These are phyloP conservation scores for Gallinago paraguaiae DNA, from an alignment of 2,113 vertebrate genomes.

Conservation along the genomic window DNA sequence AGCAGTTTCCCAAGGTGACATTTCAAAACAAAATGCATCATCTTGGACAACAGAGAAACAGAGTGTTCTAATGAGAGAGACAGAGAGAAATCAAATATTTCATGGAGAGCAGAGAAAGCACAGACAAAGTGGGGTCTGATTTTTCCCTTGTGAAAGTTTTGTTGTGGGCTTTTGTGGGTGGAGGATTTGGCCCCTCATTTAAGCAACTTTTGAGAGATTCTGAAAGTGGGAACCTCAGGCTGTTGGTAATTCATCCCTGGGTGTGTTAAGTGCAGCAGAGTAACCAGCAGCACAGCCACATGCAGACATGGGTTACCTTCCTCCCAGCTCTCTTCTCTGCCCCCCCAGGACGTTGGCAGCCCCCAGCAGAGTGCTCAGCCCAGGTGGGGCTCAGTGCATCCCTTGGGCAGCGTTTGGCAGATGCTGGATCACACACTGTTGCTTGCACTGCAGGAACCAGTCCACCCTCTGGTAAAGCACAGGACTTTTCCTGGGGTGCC, in stretches of 20 bases:
- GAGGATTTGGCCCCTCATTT: not conserved
- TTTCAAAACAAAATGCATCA: not conserved
- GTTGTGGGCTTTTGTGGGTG: not conserved
- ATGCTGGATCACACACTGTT: not conserved
- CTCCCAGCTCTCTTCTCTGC: not conserved
- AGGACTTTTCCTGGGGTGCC: not conserved
- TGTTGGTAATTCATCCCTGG: not conserved
- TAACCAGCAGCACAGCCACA: not conserved
- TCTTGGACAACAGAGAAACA: not conserved
- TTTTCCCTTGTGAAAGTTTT: not conserved
- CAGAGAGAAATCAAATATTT: not conserved
- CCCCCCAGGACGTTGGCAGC: not conserved
- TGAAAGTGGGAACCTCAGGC: not conserved
- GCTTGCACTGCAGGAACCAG: not conserved
- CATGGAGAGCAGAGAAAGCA: not conserved
- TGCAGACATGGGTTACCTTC: not conserved
- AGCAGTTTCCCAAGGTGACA: not conserved
- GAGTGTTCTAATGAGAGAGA: not conserved
- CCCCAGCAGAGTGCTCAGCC: no score
- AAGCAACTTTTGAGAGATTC: not conserved
- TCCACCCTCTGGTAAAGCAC: no score
- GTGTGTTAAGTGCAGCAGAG: not conserved
- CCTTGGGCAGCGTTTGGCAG: not conserved
- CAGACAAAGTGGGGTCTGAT: not conserved
- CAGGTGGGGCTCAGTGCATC: not conserved